These are phyloP conservation scores for Onchidella celtica DNA, from an alignment of 2,888 invertebrate genomes.

Conservation along the genomic window DNA sequence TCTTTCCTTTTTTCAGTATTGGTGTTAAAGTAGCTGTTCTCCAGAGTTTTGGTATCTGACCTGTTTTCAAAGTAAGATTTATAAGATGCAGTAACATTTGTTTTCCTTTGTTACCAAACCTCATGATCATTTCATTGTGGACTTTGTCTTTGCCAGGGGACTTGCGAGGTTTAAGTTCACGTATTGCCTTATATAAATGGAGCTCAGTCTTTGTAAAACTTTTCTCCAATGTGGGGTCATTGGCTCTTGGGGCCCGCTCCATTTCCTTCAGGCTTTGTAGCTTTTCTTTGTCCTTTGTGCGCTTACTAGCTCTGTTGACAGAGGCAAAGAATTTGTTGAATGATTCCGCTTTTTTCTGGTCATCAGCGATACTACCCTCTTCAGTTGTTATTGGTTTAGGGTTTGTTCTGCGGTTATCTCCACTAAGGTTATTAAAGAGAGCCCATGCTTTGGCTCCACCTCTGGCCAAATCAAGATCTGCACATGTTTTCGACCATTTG, in stretches of 20 bases:
- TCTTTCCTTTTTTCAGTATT: neutral
- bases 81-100: neutral
- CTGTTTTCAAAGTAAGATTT: neutral
- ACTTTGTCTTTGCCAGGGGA: neutral
- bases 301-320: conserved; percentile 2
- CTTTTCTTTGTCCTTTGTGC: neutral
- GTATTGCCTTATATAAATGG: neutral
- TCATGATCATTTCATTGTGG: neutral
- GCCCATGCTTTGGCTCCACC: neutral
- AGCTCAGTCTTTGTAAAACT: neutral
- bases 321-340: neutral
- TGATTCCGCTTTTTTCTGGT: neutral
- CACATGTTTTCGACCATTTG: neutral
- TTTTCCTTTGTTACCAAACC: neutral
- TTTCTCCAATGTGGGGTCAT: neutral
- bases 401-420: neutral
- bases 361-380: neutral
- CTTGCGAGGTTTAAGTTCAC: neutral
- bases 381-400: neutral
- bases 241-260: neutral
- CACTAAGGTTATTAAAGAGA: neutral
- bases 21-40: neutral
- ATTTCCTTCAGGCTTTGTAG: neutral
- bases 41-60: neutral
- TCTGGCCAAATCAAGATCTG: neutral